Percentiles rank a stretch among this genome's conserved stretches.
These are phyloP conservation scores for Brachyhypopomus gauderio DNA, from an alignment of 2,113 vertebrate species.

Conservation along the genomic window DNA sequence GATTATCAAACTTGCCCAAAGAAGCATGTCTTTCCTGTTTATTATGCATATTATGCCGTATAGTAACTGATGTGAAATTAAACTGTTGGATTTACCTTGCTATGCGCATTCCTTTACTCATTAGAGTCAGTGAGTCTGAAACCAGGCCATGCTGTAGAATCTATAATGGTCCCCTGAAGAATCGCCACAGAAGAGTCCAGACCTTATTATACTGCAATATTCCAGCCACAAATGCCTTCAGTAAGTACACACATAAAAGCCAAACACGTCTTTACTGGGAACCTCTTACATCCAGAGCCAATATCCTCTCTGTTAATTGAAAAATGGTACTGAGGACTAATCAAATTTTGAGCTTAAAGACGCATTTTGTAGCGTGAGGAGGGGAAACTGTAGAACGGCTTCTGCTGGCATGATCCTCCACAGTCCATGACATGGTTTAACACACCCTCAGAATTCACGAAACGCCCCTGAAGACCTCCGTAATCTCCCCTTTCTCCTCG, in stretches of 20 bases:
- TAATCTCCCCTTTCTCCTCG: constrained; percentile 69
- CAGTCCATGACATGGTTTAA: constrained; percentile 74
- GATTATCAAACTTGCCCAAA: constrained; percentile 1
- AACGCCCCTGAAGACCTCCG: constrained; percentile 71
- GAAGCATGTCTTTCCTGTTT: constrained; percentile 9
- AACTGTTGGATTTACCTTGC: not conserved
- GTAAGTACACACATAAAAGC: not conserved
- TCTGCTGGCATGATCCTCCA: constrained; percentile 61
- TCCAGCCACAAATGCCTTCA: not conserved
- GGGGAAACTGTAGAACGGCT: constrained; percentile 34
- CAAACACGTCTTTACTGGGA: not conserved
- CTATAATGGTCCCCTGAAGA: not conserved
- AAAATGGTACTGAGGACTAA: constrained; percentile 71
- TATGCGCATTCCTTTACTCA: not conserved
- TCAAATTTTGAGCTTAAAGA: constrained; percentile 76
- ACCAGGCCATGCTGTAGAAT: not conserved
- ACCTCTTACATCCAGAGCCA: constrained; percentile 45
- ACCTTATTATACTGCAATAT: not conserved
- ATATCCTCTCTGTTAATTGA: constrained; percentile 68
- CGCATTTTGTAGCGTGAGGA: constrained; percentile 54
- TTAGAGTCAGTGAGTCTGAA: constrained; percentile 29
- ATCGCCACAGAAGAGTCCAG: not conserved
- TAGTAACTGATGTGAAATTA: not conserved
- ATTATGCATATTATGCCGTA: not conserved
- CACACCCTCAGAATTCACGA: constrained; percentile 71